Base-by-base conservation (phyloP, 2,113 vertebrate genomes). In the Chroicocephalus ridibundus region DNA sequence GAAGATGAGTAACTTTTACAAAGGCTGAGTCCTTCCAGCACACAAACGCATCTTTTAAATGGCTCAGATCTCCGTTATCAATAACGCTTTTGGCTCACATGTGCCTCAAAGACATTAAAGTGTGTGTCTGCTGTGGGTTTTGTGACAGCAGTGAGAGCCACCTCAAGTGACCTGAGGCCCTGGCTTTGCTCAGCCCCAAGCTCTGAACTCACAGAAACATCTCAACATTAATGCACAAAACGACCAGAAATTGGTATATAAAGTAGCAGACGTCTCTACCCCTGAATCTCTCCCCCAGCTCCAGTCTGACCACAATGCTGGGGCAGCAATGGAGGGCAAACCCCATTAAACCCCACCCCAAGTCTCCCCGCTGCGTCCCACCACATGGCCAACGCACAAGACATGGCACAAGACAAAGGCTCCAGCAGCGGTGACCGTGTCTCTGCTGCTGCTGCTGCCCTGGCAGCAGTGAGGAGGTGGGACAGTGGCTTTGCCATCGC, bases 311-410 rank as follows among this genome's bases (percentile, higher is more conserved):
- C 46, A 42, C 34, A n/a, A 2, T 4, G 1, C 14, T 26, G 22
- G 36, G 4, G 51, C 46, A 66, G 70, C 46, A 70, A 8, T 0
- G 3, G 62, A 49, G 29, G 14, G 3, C 3, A n/a, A 64, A 32
- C 47, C 27, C 29, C 1, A 0, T 17, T 62, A 18, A 38, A 15
- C 7, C 9, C 31, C 47, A 49, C 36, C 21, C 26, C 15, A 0
- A 9, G 10, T 14, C 42, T 60, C 31, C 38, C 66, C 20, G 11
- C 32, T 38, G 16, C 1, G 0, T 46, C 62, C 57, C 74, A 18
- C 26, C 4, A 0, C 2, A 13, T 1, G 40, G 13, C 46, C 5
- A 3, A 16, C 20, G 29, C 62, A 3, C 1, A 1, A 29, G 14
- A 6, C 8, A 1, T 0, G 21, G 68, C 55, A 71, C 32, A 8